Conservation (phyloP, 2,113 vertebrate genomes). For the Platichthys stellatus region DNA sequence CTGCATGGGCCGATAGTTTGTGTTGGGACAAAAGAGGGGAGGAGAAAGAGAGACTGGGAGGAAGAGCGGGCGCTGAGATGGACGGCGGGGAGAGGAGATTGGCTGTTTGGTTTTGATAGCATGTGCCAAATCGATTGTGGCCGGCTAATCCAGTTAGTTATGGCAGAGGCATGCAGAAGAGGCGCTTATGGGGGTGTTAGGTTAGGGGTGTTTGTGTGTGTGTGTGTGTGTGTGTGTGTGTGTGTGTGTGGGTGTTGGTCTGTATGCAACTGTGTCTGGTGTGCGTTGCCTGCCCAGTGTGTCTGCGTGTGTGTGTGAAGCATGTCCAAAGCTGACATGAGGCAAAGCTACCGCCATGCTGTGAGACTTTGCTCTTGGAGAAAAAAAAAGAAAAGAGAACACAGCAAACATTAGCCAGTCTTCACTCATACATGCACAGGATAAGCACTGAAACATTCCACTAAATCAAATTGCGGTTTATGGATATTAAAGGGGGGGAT, state of each 20-base stretch:
- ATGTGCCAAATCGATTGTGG: slow-evolving; percentile 81
- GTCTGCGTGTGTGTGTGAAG: slow-evolving; percentile 57
- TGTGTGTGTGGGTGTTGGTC: slow-evolving; percentile 25
- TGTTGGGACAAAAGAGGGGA: slow-evolving; percentile 41
- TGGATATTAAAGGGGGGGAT: slow-evolving; percentile 1
- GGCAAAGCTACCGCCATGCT: slow-evolving; percentile 57
- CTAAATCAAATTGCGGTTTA: slow-evolving; percentile 8
- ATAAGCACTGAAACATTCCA: slow-evolving; percentile 14
- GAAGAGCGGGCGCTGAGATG: slow-evolving; percentile 55
- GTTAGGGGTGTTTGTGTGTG: slow-evolving; percentile 48
- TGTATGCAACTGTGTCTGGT: slow-evolving; percentile 32
- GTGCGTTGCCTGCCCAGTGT: slow-evolving; percentile 35
- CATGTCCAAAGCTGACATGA: slow-evolving; percentile 66
- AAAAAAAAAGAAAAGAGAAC: slow-evolving; percentile 16
- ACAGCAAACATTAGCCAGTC: slow-evolving; percentile 34
- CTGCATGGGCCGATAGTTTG: slow-evolving; percentile 37
- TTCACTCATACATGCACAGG: slow-evolving; percentile 9
- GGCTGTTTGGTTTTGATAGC: slow-evolving; percentile 78
- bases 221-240: slow-evolving; percentile 38
- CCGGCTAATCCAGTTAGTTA: slow-evolving; percentile 81
- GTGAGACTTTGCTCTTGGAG: slow-evolving; percentile 44
- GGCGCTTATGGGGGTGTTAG: slow-evolving; percentile 72
- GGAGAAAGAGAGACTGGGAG: slow-evolving; percentile 18
- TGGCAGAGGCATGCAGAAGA: slow-evolving; percentile 78
- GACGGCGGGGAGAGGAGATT: slow-evolving; percentile 65